phyloP scores from a whole-genome alignment of 2,113 vertebrate genomes.

The Paradoxurus hermaphroditus region DNA sequence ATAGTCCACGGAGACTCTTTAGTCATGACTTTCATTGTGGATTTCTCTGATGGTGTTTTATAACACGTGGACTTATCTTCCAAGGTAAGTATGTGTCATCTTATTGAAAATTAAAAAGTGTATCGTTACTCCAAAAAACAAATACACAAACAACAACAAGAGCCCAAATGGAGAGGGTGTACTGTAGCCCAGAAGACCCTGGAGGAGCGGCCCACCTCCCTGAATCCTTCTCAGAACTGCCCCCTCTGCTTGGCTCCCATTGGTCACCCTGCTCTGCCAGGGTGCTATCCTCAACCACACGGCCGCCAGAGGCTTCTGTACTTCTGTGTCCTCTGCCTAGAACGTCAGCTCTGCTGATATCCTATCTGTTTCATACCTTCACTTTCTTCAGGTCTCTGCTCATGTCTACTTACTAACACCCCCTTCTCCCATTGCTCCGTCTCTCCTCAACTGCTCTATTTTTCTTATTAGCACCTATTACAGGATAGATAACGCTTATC shows the following conservation, averaged over 20 bases:
- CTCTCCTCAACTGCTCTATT: not conserved
- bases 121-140: not conserved
- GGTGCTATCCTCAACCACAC: not conserved
- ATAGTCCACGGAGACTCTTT: not conserved
- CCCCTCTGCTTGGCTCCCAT: not conserved
- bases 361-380: not conserved
- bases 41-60: not conserved
- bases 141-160: not conserved
- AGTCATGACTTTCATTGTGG: not conserved
- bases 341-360: not conserved
- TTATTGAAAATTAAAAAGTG: not conserved
- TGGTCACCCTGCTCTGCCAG: not conserved
- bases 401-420: not conserved
- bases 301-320: not conserved
- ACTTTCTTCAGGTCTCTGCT: not conserved
- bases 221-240: not conserved
- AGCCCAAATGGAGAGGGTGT: not conserved
- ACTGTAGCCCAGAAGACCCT: not conserved
- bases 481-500: not conserved
- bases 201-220: accelerated
- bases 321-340: not conserved
- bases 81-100: not conserved
- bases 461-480: not conserved
- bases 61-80: not conserved
- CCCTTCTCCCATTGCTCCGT: not conserved